Conservation (phyloP, 2,113 vertebrate species). For the Hiodon alosoides region DNA sequence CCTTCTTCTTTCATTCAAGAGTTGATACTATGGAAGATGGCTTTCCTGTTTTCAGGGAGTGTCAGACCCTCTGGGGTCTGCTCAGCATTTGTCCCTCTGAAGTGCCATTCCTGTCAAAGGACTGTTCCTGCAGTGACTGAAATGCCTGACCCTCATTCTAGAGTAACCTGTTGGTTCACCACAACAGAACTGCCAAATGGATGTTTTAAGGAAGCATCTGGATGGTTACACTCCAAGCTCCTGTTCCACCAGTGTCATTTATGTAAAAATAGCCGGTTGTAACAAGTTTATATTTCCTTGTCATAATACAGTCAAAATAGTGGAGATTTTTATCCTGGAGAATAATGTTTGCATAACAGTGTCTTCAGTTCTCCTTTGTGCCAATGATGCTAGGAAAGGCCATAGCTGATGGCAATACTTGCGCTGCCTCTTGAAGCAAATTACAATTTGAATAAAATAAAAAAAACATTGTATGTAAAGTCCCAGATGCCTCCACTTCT, state of each 20-base stretch:
- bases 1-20: constrained; percentile 48
- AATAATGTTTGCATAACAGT: not conserved
- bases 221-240: not conserved
- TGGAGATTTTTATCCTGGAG: not conserved
- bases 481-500: not conserved
- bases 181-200: not conserved
- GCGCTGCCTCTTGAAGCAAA: not conserved
- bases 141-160: not conserved
- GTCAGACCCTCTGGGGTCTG: not conserved
- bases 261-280: not conserved
- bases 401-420: not conserved
- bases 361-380: not conserved
- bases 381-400: not conserved
- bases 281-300: not conserved
- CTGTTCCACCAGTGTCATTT: not conserved
- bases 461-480: not conserved
- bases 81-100: not conserved
- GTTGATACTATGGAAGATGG: constrained; percentile 23
- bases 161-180: not conserved
- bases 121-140: not conserved
- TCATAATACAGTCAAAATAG: too few species aligned
- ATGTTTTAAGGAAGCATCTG: not conserved
- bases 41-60: constrained; percentile 17
- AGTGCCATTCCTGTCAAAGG: not conserved
- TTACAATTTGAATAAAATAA: not conserved